A percentile compares a stretch with the other conserved stretches of the same genome.
Conservation (phyloP, 2,797 vertebrate species). For the Pangasius mekongensis region DNA sequence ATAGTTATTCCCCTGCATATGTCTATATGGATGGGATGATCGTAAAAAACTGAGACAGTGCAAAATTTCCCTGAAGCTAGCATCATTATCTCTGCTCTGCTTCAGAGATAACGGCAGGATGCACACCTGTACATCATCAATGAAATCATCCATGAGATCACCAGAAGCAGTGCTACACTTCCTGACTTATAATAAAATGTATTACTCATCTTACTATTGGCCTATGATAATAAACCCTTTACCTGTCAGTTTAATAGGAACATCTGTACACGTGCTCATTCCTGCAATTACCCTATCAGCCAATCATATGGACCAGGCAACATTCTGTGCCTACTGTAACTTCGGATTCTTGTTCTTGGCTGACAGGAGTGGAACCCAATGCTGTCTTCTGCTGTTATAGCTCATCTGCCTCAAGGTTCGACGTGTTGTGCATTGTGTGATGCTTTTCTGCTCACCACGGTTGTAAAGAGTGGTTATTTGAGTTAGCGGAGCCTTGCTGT, state of each 20-base stretch:
- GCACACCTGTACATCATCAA: not conserved
- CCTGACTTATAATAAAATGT: not conserved
- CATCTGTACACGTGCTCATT: not conserved
- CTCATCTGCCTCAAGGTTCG: not conserved
- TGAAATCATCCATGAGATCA: constrained; percentile 2
- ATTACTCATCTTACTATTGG: not conserved
- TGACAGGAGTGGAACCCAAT: not conserved
- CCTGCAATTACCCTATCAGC: not conserved
- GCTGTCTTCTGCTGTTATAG: not conserved
- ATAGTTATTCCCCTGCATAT: not conserved
- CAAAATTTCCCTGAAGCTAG: not conserved
- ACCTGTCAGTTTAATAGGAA: not conserved
- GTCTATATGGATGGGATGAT: not conserved
- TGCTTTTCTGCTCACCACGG: not conserved
- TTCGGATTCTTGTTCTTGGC: not conserved
- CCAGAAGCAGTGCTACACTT: not conserved
- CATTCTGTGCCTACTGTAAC: not conserved
- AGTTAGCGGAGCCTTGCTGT: not conserved
- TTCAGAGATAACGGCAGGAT: not conserved
- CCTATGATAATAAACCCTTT: not conserved
- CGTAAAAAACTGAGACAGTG: not conserved
- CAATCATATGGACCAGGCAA: not conserved
- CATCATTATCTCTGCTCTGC: constrained; percentile 5
- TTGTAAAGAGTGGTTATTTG: not conserved
- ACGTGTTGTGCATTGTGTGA: not conserved